Base-by-base conservation (phyloP, 2,888 invertebrate genomes). In the Sinhomidia bicolor region DNA sequence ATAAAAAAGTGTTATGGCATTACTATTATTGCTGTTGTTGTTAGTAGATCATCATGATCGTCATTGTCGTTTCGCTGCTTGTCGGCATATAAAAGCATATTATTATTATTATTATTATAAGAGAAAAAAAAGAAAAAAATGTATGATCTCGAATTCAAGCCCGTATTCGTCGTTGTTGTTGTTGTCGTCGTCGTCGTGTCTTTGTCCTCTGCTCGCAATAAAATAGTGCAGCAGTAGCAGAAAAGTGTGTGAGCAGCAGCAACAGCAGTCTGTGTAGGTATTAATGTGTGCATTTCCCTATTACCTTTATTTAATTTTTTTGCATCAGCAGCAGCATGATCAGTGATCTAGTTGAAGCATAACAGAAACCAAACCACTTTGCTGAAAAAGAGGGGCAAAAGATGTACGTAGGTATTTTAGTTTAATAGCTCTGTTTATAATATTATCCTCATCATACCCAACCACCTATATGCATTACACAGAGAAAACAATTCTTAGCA, bases 81-180 rank as follows among this genome's bases (percentile, higher is more conserved):
- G 74, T 85, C 60, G 76, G 44, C 62, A 60, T 44, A n/a, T n/a
- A n/a, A n/a, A n/a, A n/a, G n/a, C n/a, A n/a, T n/a, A n/a, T n/a
- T n/a, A n/a, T n/a, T n/a, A n/a, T n/a, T n/a, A n/a, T n/a, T n/a
- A n/a, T n/a, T n/a, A n/a, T n/a, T n/a, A n/a, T n/a, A n/a, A n/a
- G n/a, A n/a, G n/a, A n/a, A n/a, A n/a, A n/a, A n/a, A n/a, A n/a
- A n/a, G n/a, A n/a, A 54, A 68, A 23, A 87, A 86, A 82, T 76
- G 57, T 80, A 71, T 82, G 87, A 87, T 87, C 87, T 82, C 82
- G 23, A 87, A 82, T 87, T 87, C 54, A 87, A 82, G 80, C 68
- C 44, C 87, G 76, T 82, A n/a, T n/a, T n/a, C n/a, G n/a, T n/a
- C n/a, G n/a, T n/a, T n/a, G n/a, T n/a, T n/a, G n/a, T n/a, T 76